Base-by-base conservation (phyloP, 2,113 vertebrate genomes). In the Neomonachus schauinslandi region DNA sequence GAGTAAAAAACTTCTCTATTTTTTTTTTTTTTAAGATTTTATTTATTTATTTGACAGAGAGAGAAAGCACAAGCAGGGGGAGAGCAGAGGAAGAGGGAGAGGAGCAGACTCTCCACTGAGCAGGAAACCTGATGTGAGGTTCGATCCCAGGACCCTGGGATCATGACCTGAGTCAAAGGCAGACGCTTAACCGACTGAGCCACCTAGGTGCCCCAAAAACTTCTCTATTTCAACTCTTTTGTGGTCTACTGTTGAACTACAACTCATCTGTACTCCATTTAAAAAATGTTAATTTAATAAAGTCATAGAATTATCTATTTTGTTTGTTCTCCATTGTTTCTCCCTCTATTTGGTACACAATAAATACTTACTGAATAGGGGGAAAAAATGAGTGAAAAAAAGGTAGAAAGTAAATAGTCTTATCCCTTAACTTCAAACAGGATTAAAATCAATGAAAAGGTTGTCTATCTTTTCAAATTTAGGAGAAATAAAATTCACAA, bases 401-500 rank as follows among this genome's bases (percentile, higher is more conserved):
- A 95, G 24, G 49, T 15, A 69, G 19, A 94, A 94, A 74, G 53
- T 57, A 74, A 92, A 61, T 13, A 96, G 67, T 61, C 39, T 77
- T 24, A 69, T 5, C 5, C 15, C 42, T 63, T 71, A 55, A 76
- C 9, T 81, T 81, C 79, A 92, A 69, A 71, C 6, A 92, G 51
- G 59, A 55, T 49, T 18, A 74, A 69, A 94, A 85, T 12, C 33
- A 55, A 79, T 53, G 24, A 80, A 24, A 89, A 61, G 15, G 39
- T 49, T 76, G 24, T 59, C 36, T 71, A 31, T 46, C 63, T 94
- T 86, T 46, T 76, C 79, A 76, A 53, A 51, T 61, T 46, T 2
- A n/a, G 5, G 16, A 91, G 5, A 96, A 89, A 76, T 49, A 89
- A 92, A 67, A 65, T 81, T 36, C 31, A 89, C 14, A 89, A 93